Base-by-base conservation (phyloP, 2,888 invertebrate species). In the Agriopis aurantiaria region DNA sequence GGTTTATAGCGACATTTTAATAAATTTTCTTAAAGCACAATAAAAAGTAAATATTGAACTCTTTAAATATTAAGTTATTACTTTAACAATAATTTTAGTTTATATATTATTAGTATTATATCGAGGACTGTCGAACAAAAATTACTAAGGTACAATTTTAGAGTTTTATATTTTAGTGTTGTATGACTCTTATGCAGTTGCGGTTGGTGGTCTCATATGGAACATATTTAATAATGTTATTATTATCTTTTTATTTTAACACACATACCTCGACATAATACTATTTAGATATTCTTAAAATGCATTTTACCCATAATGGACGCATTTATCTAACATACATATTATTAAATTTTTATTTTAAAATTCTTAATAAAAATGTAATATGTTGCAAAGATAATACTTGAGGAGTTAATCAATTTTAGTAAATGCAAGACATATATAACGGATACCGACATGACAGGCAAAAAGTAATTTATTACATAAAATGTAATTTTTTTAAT, bases 1-100 rank as follows among this genome's bases (percentile, higher is more conserved):
- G 76, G 79, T 84, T 81, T 78, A 76, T 72, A 85, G 83, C 84
- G 74, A 82, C 80, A 69, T 62, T 69, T 80, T 67, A 53, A 49
- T 46, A 12, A 55, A n/a, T 55, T 40, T 40, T 40, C 40, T 55
- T 55, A 49, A 12, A 55, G 55, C 55, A 40, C 55, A 57, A 17
- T 41, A 14, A 33, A 5, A 56, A 14, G 43, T 41, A 41, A n/a
- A 41, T 55, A 43, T 57, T 57, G 55, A 57, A 57, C 14, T 57
- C 17, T 17, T 43, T 43, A 43, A 17, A 43, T 7, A 57, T 56
- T 14, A 56, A 10, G 6, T 11, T 52, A 33, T 43, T 53, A 53
- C 11, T 53, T 53, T 7, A 53, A 41, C 17, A 8, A 55, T 41
- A 40, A 41, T 55, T 55, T 55, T 55, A 41, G n/a, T 10, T 55